Percentiles rank a stretch among this genome's conserved stretches.
These are phyloP conservation scores for Eulemur rufifrons DNA, from an alignment of 2,113 vertebrate genomes.

Conservation along the genomic window DNA sequence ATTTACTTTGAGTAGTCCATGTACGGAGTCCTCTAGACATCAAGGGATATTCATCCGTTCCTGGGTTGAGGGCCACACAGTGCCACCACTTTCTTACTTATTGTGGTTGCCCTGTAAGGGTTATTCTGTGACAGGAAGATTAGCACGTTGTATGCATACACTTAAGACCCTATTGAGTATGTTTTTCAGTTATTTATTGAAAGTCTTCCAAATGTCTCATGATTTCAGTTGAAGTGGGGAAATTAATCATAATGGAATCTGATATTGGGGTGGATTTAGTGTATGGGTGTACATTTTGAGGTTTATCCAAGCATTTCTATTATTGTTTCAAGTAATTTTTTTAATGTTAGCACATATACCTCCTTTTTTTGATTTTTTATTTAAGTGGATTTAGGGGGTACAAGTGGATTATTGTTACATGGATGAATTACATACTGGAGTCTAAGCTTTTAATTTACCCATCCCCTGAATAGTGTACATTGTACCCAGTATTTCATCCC, in stretches of 20 bases:
- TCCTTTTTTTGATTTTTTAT: too few relatives aligned
- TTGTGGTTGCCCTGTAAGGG: neutral
- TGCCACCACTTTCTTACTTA: slow-evolving; percentile 1
- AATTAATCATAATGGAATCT: slow-evolving; percentile 27
- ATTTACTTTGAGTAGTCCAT: neutral
- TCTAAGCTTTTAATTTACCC: too few relatives aligned
- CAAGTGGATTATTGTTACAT: too few relatives aligned
- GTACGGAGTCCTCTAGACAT: neutral
- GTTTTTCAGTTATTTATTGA: slow-evolving; percentile 28
- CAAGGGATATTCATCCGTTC: neutral
- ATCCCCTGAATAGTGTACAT: too few relatives aligned
- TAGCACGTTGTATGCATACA: neutral
- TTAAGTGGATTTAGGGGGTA: too few relatives aligned
- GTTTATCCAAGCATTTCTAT: slow-evolving; percentile 28
- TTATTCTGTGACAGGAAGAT: slow-evolving; percentile 9
- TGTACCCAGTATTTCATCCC: too few relatives aligned
- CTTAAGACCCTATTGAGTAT: neutral
- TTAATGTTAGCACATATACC: neutral
- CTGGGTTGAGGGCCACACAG: neutral
- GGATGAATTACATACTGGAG: too few relatives aligned
- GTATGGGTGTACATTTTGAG: neutral
- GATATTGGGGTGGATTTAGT: slow-evolving; percentile 19
- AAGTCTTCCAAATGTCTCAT: slow-evolving; percentile 34
- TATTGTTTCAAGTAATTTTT: slow-evolving; percentile 25
- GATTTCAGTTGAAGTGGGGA: neutral